These are phyloP conservation scores for Meganola albula DNA, from an alignment of 2,888 invertebrate species.

Conservation along the genomic window DNA sequence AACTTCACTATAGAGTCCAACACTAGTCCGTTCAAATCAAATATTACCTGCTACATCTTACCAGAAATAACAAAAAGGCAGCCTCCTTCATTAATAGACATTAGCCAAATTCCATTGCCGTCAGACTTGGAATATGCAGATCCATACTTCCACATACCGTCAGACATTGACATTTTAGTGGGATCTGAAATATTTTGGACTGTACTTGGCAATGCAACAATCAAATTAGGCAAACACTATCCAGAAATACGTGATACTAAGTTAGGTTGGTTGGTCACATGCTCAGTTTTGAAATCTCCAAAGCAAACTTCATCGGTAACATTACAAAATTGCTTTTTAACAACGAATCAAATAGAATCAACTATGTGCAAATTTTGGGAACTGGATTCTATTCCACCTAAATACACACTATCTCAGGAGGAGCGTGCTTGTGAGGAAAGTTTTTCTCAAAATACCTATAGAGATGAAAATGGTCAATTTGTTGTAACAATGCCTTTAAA, in stretches of 20 bases:
- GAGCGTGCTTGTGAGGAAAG: constrained; percentile 18
- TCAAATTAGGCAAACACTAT: constrained; percentile 18
- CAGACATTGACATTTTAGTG: constrained; percentile 19
- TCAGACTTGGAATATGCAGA: constrained; percentile 16
- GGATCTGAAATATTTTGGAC: constrained; percentile 25
- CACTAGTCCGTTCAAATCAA: not conserved
- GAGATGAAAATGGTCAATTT: constrained; percentile 17
- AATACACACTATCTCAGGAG: constrained; percentile 10
- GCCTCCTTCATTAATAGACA: constrained; percentile 12
- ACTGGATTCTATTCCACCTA: constrained; percentile 15
- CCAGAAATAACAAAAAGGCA: constrained; percentile 9
- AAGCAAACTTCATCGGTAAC: not conserved
- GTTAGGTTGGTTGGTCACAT: constrained; percentile 26
- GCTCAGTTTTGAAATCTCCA: constrained; percentile 1
- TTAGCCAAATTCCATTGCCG: not conserved
- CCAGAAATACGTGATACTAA: constrained; percentile 19
- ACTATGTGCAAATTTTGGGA: constrained; percentile 24
- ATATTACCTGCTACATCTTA: constrained; percentile 1
- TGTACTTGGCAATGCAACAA: constrained; percentile 8
- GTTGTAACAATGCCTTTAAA: constrained; percentile 22
- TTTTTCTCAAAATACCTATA: constrained; percentile 13
- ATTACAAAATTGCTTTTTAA: constrained; percentile 6
- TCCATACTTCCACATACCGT: constrained; percentile 20
- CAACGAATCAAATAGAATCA: constrained; percentile 1
- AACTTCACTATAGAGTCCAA: not conserved